Evolutionary conservation across 1,140 invertebrate species (phyloP), one percentile per base, ranked within the genome.

Genomic region (Colletes gigas): DNA sequence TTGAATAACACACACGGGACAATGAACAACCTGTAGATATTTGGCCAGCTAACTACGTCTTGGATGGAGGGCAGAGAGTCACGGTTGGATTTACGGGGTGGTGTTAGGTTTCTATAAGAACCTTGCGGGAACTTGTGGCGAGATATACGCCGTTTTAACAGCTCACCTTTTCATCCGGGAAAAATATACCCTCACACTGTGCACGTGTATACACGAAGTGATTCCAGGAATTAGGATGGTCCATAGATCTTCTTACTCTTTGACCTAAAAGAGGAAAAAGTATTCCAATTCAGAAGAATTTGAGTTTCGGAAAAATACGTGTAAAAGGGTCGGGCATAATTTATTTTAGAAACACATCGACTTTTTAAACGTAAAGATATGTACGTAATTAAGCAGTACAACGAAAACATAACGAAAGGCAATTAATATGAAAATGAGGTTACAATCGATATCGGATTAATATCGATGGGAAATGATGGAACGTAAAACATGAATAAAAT

Each of bases 21-120:
- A 90, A 90, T 88, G 89, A 90, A 88, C 90, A 90, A 91, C 91
- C 89, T 91, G 90, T 91, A 89, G 91, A 89, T 90, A 83, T 89
- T 89, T 87, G 82, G 87, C 78, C 81, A 79, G 78, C 73, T 73
- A 60, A 68, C 19, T 55, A 70, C n/a, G 57, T 78, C 68, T 65
- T 66, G 54, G 66, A 69, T 57, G 69, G 47, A 59, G n/a, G 30
- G 75, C 12, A 21, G 52, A 63, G 54, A 55, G 67, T 79, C 50
- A 62, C 50, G 62, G 19, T 55, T 39, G 63, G 57, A 54, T 73
- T 73, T 73, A 73, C 41, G 5, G 12, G 50, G n/a, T 17, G 14
- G 30, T 62, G 66, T 70, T 54, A 62, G n/a, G 57, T 63, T 62
- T 84, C 73, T 84, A 59, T 54, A 50, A 84, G 74, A 77, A 81